Evolutionary conservation across 1,140 invertebrate species (phyloP).

Genomic region (Helicoverpa armigera): DNA sequence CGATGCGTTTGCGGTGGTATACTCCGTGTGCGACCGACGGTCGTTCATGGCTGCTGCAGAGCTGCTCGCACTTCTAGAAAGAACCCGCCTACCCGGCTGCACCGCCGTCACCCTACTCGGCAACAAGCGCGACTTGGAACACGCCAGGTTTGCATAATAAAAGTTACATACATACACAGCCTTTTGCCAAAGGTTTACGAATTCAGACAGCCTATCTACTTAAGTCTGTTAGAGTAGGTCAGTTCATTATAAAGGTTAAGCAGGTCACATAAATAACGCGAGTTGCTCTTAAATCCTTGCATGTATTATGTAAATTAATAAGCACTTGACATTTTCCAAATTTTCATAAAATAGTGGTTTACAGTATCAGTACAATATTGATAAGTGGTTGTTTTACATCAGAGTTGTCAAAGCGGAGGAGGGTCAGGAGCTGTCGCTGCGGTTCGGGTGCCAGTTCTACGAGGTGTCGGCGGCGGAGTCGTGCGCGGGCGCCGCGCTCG

Average conservation of each 20-base stretch:
- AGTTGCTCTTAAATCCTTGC: not conserved
- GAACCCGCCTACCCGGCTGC: conserved; percentile 90
- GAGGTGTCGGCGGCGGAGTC: conserved; percentile 95
- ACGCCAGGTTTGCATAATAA: conserved; percentile 87
- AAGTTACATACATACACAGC: not conserved
- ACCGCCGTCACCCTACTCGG: conserved; percentile 92
- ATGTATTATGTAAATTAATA: conserved; percentile 24
- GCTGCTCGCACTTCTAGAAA: conserved; percentile 90
- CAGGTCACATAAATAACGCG: not conserved
- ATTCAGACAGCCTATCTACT: not conserved
- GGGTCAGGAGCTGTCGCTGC: conserved; percentile 92
- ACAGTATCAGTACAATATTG: not conserved
- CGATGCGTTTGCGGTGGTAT: conserved; percentile 94
- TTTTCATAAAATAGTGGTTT: conserved; percentile 1
- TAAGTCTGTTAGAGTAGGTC: conserved; percentile 4
- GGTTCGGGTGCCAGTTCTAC: conserved; percentile 94
- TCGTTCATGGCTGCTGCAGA: conserved; percentile 92
- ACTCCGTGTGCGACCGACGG: conserved; percentile 92
- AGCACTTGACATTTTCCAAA: conserved; percentile 18
- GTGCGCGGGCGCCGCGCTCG: conserved; percentile 91
- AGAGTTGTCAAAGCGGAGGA: conserved; percentile 93
- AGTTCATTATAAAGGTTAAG: conserved; percentile 18
- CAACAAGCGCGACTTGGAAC: conserved; percentile 94
- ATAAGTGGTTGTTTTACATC: conserved; percentile 51
- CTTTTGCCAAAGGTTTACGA: not conserved